A percentile compares a stretch with the other conserved stretches of the same genome.
phyloP scores from a whole-genome alignment of 37 sponge, comb jelly and placozoan species.

The Eunapius fragilis region DNA sequence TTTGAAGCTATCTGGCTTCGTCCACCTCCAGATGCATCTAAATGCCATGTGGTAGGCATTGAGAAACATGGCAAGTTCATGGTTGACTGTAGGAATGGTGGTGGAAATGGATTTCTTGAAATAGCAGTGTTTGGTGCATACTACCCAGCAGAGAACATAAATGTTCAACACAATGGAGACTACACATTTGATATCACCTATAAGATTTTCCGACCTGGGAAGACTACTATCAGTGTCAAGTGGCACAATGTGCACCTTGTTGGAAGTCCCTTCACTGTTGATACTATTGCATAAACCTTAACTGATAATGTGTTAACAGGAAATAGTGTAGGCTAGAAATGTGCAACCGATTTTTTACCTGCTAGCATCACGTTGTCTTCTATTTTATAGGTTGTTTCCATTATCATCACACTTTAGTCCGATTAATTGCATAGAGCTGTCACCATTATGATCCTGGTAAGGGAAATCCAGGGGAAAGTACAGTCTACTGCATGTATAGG shows the following conservation, averaged over 20 bases:
- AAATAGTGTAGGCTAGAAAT: too few relatives aligned
- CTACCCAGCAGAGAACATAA: conserved; percentile 33
- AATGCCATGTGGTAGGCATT: conserved; percentile 13
- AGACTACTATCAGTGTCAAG: conserved; percentile 51
- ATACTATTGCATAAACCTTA: background rate
- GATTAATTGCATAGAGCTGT: too few relatives aligned
- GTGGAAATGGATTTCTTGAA: conserved; percentile 56
- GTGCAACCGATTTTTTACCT: too few relatives aligned
- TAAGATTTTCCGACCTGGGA: conserved; percentile 34
- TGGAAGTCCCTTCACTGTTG: conserved; percentile 50
- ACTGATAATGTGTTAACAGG: too few relatives aligned
- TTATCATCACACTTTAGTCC: too few relatives aligned
- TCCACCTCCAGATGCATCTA: conserved; percentile 59
- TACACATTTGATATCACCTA: conserved; percentile 51
- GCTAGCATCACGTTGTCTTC: too few relatives aligned
- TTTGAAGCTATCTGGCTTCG: conserved; percentile 44
- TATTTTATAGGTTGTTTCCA: too few relatives aligned
- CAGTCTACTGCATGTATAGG: too few relatives aligned
- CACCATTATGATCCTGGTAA: too few relatives aligned
- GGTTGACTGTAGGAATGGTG: conserved; percentile 46
- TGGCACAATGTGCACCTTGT: conserved; percentile 55
- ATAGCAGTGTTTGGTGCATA: conserved; percentile 47
- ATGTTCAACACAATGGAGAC: conserved; percentile 52
- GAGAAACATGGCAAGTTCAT: conserved; percentile 32
- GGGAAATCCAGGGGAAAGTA: too few relatives aligned